These are phyloP conservation scores for Drosophila robusta DNA, from an alignment of 2,888 invertebrate species.

Conservation along the genomic window DNA sequence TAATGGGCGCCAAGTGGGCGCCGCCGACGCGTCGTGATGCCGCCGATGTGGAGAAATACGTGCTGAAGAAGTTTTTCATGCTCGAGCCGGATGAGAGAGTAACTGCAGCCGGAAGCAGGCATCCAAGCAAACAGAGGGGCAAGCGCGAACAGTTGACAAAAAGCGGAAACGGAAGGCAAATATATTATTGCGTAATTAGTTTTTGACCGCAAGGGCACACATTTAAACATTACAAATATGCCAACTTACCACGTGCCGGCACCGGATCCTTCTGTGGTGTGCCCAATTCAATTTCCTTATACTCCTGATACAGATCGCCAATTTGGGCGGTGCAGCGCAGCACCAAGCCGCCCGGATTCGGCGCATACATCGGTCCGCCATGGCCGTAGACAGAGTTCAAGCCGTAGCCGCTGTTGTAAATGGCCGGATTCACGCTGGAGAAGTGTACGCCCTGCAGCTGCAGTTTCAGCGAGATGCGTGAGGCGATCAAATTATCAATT, in stretches of 20 bases:
- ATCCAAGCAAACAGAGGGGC: constrained; percentile 17
- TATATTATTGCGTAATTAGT: constrained; percentile 58
- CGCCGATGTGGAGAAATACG: constrained; percentile 80
- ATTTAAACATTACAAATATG: neutral
- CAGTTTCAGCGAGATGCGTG: constrained; percentile 83
- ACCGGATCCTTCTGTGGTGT: constrained; percentile 91
- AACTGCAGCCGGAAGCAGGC: constrained; percentile 65
- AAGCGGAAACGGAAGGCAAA: constrained; percentile 56
- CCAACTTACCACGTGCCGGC: constrained; percentile 90
- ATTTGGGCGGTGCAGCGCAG: constrained; percentile 90
- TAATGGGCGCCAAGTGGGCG: constrained; percentile 48
- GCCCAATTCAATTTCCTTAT: constrained; percentile 89
- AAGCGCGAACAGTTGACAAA: constrained; percentile 10
- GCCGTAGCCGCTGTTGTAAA: constrained; percentile 61
- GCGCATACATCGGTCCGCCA: constrained; percentile 70
- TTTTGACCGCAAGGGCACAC: constrained; percentile 19
- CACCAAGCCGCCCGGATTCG: constrained; percentile 87
- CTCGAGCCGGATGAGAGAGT: constrained; percentile 83
- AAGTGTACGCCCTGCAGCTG: constrained; percentile 85
- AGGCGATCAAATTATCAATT: constrained; percentile 84
- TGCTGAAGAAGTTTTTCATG: constrained; percentile 81
- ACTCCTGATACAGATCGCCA: constrained; percentile 89
- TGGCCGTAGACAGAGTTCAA: constrained; percentile 75
- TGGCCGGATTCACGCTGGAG: constrained; percentile 75
- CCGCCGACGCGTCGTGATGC: constrained; percentile 42